Evolutionary conservation across 92 coral and sea anemone species (phyloP), one percentile per base, ranked within the genome.

Genomic region (Umimayanthus kanabou): DNA sequence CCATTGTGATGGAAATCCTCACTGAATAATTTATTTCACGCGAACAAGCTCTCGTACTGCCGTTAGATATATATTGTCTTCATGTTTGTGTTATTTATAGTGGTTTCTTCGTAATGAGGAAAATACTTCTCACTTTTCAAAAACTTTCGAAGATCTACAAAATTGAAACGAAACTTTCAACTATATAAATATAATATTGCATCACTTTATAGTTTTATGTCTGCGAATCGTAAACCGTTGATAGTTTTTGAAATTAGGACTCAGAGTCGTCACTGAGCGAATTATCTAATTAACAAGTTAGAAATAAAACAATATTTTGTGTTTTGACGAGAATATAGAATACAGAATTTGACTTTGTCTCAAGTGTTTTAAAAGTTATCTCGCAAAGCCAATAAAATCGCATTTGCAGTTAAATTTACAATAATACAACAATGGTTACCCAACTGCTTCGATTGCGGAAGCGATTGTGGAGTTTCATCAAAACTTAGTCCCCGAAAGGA

Each of bases 1-100:
- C 77, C 37, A 73, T 73, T 73, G 20, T 13, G n/a, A 73, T 33
- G 79, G 79, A 75, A 75, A 75, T 75, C 53, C 50, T 75, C 23
- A 22, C 26, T 75, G 79, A 75, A 75, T 75, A 75, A 39, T 75
- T 75, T 33, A 75, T 39, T 75, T 37, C 49, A 75, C 50, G 25
- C 79, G 47, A 74, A 15, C 79, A 74, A 74, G 11, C n/a, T 14
- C 28, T 16, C 29, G 39, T 39, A 39, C 4, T 39, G 47, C n/a
- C 1, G 26, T 37, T 75, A 20, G 23, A 25, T 75, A 3, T 30
- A 22, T 10, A 9, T 75, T 16, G 42, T 8, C 25, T 14, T 22
- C 10, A 18, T 75, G 79, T 73, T 37, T 6, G 11, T 39, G 15
- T 39, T 30, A 37, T 39, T 73, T n/a, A n/a, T n/a, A 37, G n/a